Base-by-base conservation (phyloP, 2,888 invertebrate genomes). In the Caradrina clavipalpis region DNA sequence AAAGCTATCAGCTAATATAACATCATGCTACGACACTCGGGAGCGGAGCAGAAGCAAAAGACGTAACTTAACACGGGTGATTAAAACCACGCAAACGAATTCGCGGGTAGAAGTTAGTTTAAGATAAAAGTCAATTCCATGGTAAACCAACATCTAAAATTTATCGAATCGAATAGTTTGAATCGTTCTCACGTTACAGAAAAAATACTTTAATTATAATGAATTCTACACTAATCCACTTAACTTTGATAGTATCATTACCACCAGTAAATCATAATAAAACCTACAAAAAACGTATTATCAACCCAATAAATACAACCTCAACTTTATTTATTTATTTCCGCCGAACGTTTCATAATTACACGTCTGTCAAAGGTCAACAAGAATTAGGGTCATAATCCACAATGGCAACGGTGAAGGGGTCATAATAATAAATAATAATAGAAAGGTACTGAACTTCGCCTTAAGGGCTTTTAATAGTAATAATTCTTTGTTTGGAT, bases 301-400 rank as follows among this genome's bases (percentile, higher is more conserved):
- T 45, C 47, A 65, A 69, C 50, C 35, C 51, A 75, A 73, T 62
- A 59, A 68, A 73, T 60, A 72, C 35, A 64, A 58, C 17, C 60
- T 64, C 49, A 69, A 68, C 56, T 72, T 80, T 71, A 80, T 80
- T 74, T 66, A 68, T 79, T 73, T 66, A 68, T 80, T 80, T 81
- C 66, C 62, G 69, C 73, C 66, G 80, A 82, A 76, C 54, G 57
- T 54, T 79, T 78, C 71, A 73, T 87, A 84, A 89, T 89, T 87
- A 86, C 73, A 71, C 74, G 63, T 81, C 73, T 73, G 85, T 83
- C 84, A 89, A 85, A 90, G 89, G 88, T 90, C 87, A 87, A 78
- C 69, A 73, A 77, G 84, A 89, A 91, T 91, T 90, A 90, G 84
- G 90, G 89, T 85, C 88, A 86, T 85, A 83, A 84, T 85, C 81